Conservation (phyloP, 2,113 vertebrate species). For the Podiceps cristatus region DNA sequence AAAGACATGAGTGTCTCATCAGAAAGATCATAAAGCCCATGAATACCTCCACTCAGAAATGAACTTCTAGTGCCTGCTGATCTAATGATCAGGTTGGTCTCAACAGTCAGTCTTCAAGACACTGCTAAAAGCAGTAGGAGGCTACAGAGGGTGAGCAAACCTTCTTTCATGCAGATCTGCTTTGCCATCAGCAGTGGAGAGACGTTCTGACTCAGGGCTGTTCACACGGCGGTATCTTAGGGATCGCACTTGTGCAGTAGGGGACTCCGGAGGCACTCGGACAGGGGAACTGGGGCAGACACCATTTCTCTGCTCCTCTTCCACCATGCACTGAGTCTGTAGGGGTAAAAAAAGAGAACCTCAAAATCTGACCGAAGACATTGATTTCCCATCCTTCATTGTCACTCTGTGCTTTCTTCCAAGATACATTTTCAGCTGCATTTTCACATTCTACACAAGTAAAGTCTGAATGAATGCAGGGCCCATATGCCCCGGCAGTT, state of each 20-base stretch:
- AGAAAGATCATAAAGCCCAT: not conserved
- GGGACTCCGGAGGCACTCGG: slow-evolving; percentile 88
- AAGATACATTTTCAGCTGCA: not conserved
- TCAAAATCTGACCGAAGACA: not conserved
- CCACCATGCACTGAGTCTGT: slow-evolving; percentile 86
- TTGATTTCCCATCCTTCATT: not conserved
- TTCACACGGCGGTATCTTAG: slow-evolving; percentile 90
- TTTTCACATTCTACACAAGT: not conserved
- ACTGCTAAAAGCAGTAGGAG: not conserved
- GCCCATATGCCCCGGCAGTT: not conserved
- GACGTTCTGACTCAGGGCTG: slow-evolving; percentile 91
- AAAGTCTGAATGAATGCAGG: not conserved
- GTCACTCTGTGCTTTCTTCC: not conserved
- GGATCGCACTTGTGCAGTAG: slow-evolving; percentile 87
- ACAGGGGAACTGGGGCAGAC: slow-evolving; percentile 87
- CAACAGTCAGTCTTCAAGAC: not conserved
- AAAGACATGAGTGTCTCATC: not conserved
- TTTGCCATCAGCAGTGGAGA: slow-evolving; percentile 89
- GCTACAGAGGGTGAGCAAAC: slow-evolving; percentile 67
- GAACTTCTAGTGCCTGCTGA: not conserved
- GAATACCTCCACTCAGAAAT: not conserved
- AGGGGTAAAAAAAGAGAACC: not conserved
- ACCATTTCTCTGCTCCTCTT: slow-evolving; percentile 89
- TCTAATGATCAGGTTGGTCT: not conserved
- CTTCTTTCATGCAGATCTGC: slow-evolving; percentile 88